phyloP scores from a whole-genome alignment of 1,140 invertebrate genomes.

The Drosophila hydei region DNA sequence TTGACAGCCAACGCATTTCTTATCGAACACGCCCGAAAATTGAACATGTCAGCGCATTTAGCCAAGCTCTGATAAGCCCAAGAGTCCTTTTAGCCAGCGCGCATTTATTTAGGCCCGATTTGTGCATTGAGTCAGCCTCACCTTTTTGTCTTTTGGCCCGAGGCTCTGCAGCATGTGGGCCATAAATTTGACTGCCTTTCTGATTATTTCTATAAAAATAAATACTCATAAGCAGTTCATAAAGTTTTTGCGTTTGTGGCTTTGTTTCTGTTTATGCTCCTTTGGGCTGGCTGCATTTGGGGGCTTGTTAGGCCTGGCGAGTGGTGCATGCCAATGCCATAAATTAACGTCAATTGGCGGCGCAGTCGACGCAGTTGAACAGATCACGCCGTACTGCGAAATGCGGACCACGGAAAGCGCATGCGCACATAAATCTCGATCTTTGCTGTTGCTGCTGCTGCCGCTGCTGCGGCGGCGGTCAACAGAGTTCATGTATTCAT shows the following conservation, averaged over 20 bases:
- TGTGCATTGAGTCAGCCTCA: conserved; percentile 27
- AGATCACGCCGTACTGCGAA: conserved; percentile 36
- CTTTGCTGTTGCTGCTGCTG: conserved; percentile 27
- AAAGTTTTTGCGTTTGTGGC: conserved; percentile 58
- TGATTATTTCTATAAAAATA: conserved; percentile 80
- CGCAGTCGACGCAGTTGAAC: conserved; percentile 36
- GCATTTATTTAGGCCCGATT: conserved; percentile 18
- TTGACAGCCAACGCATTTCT: conserved; percentile 48
- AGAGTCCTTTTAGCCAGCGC: conserved; percentile 20
- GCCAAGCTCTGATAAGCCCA: conserved; percentile 51
- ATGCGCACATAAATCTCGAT: conserved; percentile 79
- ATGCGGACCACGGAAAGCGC: conserved; percentile 33
- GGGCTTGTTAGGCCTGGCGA: conserved; percentile 53
- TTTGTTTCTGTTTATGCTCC: conserved; percentile 51
- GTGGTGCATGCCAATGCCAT: conserved; percentile 70
- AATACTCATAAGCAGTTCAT: conserved; percentile 80
- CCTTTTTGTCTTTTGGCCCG: conserved; percentile 34
- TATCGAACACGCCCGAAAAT: conserved; percentile 65
- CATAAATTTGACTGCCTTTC: conserved; percentile 75
- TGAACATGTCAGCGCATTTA: conserved; percentile 79
- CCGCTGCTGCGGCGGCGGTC: conserved; percentile 53
- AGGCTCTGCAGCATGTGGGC: conserved; percentile 20
- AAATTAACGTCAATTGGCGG: conserved; percentile 80
- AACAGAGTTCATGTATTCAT: conserved; percentile 79
- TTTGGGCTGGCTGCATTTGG: conserved; percentile 43